A percentile compares a stretch with the other conserved stretches of the same genome.
Evolutionary conservation across 2,797 vertebrate genomes (phyloP).

Genomic region (Sebastes vulpes): DNA sequence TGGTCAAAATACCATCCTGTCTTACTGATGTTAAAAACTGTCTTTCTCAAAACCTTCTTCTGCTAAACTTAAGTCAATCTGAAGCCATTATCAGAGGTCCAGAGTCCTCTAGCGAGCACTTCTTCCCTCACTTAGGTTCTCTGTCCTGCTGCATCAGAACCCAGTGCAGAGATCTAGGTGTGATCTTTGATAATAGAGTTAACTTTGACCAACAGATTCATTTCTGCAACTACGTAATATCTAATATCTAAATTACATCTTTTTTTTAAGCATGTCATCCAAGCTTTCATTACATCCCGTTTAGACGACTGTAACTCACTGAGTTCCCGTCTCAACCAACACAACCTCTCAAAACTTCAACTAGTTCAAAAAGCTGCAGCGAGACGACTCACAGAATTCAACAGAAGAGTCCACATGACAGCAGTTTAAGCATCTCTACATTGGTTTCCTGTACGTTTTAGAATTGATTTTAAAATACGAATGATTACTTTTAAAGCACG

Average conservation of each 20-base stretch:
- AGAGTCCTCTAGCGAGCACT: background rate
- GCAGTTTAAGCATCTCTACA: too few species aligned
- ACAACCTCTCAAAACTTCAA: too few species aligned
- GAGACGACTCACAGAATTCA: too few species aligned
- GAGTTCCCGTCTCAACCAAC: background rate
- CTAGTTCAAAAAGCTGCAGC: too few species aligned
- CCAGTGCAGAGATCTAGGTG: background rate
- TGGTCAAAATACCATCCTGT: too few species aligned
- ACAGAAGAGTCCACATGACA: too few species aligned
- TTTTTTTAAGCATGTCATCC: background rate
- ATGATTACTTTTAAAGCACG: too few species aligned
- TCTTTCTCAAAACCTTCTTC: background rate
- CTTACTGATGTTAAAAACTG: too few species aligned
- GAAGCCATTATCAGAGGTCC: background rate
- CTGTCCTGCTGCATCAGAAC: background rate
- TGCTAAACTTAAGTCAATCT: background rate
- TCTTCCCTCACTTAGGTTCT: background rate
- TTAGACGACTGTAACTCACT: background rate
- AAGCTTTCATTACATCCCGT: background rate
- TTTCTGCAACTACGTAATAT: background rate
- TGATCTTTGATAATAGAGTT: background rate
- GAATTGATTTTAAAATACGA: too few species aligned
- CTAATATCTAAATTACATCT: background rate
- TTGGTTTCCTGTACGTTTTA: too few species aligned
- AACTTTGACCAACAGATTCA: background rate